phyloP scores from a whole-genome alignment of 2,888 invertebrate species.

The Caenorhabditis wallacei region DNA sequence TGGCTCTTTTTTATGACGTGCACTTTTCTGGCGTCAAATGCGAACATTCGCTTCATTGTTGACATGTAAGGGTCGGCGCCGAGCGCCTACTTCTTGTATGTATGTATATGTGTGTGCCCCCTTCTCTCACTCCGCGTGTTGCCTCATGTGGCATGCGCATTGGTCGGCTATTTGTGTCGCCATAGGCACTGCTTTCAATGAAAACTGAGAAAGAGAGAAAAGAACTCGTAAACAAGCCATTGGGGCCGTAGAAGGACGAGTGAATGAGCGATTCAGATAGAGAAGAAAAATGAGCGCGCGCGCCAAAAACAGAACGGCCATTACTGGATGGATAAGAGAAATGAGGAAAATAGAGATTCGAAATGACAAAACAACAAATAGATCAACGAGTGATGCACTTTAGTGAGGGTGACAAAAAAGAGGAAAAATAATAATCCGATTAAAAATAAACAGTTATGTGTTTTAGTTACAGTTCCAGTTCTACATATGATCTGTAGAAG shows the following conservation, averaged over 20 bases:
- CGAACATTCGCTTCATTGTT: constrained; percentile 44
- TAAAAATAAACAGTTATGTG: neutral
- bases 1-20: constrained; percentile 44
- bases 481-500: too few relatives aligned
- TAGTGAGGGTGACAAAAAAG: constrained; percentile 21
- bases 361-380: constrained; percentile 21
- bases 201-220: constrained; percentile 23
- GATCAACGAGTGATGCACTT: neutral
- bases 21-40: constrained; percentile 14
- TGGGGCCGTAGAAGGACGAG: constrained; percentile 31
- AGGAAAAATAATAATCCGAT: constrained; percentile 39
- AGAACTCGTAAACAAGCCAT: constrained; percentile 50
- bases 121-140: constrained; percentile 39
- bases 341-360: constrained; percentile 6
- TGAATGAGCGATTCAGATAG: constrained; percentile 5
- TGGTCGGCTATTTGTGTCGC: constrained; percentile 60
- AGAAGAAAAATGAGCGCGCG: neutral
- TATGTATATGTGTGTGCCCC: constrained; percentile 32
- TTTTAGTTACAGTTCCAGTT: constrained; percentile 3
- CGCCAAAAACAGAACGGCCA: constrained; percentile 29
- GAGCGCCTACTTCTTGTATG: constrained; percentile 26
- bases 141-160: constrained; percentile 59
- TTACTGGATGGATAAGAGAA: neutral
- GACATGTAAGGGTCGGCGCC: constrained; percentile 38
- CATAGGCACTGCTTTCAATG: constrained; percentile 47